Evolutionary conservation across 2,888 invertebrate genomes (phyloP), one percentile per base, ranked within the genome.

Genomic region (Drosophila rubida): DNA sequence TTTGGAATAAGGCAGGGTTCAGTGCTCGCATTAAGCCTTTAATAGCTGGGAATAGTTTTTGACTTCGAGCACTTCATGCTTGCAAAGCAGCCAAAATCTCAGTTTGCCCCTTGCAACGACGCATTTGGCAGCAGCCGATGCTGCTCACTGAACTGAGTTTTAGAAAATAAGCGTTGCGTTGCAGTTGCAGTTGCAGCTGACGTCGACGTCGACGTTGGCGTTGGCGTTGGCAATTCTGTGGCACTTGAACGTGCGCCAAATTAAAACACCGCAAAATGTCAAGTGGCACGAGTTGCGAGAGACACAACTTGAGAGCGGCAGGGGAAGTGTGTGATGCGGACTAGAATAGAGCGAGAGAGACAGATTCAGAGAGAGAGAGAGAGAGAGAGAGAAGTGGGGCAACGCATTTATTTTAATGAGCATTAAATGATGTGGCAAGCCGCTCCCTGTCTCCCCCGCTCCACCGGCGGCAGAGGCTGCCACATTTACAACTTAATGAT

Each of bases 181-280:
- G 60, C 22, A 2, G 39, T 22, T 8, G 55, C 4, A 23, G 37
- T n/a, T 9, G 48, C 11, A 7, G 27, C 8, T 11, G 37, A 5
- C 23, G 45, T 37, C 22, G 57, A 3, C 39, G 27, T 25, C 16
- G 44, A 19, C 19, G 19, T 19, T 19, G 41, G 2, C 6, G 35
- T 8, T n/a, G 57, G 2, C 39, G 27, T 30, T 23, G 44, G 14
- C 60, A 66, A 45, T 39, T 60, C 67, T 51, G 64, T 76, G 67
- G 67, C 76, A 72, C 76, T 84, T 81, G 79, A 80, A 79, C 69
- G 77, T 81, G 81, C 79, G 72, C 74, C 81, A 82, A 84, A 82
- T 84, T 81, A 81, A 81, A 81, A 84, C 76, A 76, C 81, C 81
- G 79, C 81, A 84, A 81, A 81, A 84, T 81, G 84, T 81, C 81